These are phyloP conservation scores for Hydractinia symbiolongicarpus DNA, from an alignment of 30 jellyfish, hydroid and myxozoan species.

Conservation along the genomic window DNA sequence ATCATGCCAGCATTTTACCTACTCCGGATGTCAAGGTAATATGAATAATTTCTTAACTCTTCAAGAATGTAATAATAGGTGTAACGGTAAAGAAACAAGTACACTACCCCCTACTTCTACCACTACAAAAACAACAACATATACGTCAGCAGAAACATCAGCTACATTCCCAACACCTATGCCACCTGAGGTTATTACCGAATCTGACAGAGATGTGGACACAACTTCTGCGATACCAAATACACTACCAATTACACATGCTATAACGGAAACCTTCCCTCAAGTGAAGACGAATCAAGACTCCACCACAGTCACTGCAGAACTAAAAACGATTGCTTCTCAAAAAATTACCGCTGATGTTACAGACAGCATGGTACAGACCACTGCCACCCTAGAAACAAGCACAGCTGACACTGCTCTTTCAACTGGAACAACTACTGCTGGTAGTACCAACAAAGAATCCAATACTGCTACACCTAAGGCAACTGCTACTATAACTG, in stretches of 20 bases:
- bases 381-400: neutral
- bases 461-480: neutral
- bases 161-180: conserved; percentile 4
- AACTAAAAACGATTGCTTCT: neutral
- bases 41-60: conserved; percentile 58
- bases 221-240: neutral
- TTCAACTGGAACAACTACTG: neutral
- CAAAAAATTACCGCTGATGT: neutral
- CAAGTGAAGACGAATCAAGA: no score
- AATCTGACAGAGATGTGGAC: neutral
- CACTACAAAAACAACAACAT: neutral
- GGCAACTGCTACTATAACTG: neutral
- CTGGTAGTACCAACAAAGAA: neutral
- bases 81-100: conserved; percentile 33
- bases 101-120: neutral
- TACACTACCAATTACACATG: neutral
- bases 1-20: conserved; percentile 65
- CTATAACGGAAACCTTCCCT: neutral
- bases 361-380: neutral
- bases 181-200: conserved; percentile 13
- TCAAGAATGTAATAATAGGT: conserved; percentile 52
- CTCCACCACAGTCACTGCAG: no score
- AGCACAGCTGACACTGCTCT: neutral
- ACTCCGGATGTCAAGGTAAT: conserved; percentile 87
- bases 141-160: neutral